Evolutionary conservation across 2,797 vertebrate genomes (phyloP).

Genomic region (Acropternis orthonyx): DNA sequence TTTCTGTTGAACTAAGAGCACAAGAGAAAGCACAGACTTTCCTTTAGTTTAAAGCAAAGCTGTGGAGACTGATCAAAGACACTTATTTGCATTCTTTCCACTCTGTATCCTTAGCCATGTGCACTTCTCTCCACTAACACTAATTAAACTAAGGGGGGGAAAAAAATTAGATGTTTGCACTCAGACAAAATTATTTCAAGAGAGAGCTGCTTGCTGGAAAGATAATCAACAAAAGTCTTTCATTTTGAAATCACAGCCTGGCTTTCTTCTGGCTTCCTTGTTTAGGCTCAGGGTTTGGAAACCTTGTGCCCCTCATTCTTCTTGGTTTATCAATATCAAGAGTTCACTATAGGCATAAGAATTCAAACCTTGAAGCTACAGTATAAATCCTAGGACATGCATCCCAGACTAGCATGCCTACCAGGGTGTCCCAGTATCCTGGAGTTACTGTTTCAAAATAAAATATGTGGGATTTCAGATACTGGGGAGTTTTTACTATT

Average conservation of each 20-base stretch:
- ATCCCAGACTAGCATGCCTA: neutral
- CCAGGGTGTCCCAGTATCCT: neutral
- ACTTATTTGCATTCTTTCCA: constrained; percentile 26
- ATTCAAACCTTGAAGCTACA: constrained; percentile 24
- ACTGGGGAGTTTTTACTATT: constrained; percentile 31
- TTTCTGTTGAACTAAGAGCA: constrained; percentile 7
- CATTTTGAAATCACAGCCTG: constrained; percentile 3
- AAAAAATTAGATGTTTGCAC: constrained; percentile 59
- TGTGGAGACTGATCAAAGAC: neutral
- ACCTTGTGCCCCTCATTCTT: neutral
- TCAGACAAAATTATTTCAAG: constrained; percentile 55
- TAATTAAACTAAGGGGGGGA: constrained; percentile 44
- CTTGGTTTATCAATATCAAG: constrained; percentile 38
- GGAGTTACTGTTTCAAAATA: constrained; percentile 25
- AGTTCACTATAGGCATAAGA: constrained; percentile 17
- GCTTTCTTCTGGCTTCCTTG: neutral
- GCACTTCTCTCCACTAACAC: constrained; percentile 32
- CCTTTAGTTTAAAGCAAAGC: neutral
- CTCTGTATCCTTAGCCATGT: constrained; percentile 5
- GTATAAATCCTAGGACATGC: neutral
- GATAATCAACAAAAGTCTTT: constrained; percentile 54
- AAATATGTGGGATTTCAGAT: constrained; percentile 49
- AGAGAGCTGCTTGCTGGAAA: constrained; percentile 27
- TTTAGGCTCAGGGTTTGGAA: constrained; percentile 29
- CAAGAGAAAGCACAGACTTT: neutral